A percentile compares a stretch with the other conserved stretches of the same genome.
phyloP scores from a whole-genome alignment of 2,888 invertebrate species.

The Tribolium freemani region DNA sequence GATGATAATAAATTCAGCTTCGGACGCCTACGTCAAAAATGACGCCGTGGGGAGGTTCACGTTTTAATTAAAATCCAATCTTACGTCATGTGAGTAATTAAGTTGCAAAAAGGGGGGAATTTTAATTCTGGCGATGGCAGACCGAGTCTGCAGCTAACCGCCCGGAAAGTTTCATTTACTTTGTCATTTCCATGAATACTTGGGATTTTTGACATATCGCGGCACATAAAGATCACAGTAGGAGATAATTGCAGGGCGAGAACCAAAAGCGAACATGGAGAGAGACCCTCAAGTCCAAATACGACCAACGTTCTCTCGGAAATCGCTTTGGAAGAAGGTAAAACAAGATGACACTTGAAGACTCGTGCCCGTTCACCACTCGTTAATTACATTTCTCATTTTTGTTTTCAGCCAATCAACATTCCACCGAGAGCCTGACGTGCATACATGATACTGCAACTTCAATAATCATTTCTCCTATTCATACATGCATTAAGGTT shows the following conservation, averaged over 20 bases:
- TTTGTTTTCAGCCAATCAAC: conserved; percentile 39
- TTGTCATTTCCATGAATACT: conserved; percentile 48
- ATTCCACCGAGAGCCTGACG: conserved; percentile 34
- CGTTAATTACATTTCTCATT: conserved; percentile 39
- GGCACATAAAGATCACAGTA: conserved; percentile 35
- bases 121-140: conserved; percentile 50
- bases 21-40: conserved; percentile 39
- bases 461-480: conserved; percentile 35
- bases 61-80: conserved; percentile 57
- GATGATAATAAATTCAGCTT: conserved; percentile 28
- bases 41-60: conserved; percentile 47
- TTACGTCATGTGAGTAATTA: conserved; percentile 55
- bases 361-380: conserved; percentile 24
- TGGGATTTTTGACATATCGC: conserved; percentile 41
- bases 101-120: conserved; percentile 49
- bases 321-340: background rate
- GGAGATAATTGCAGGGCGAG: conserved; percentile 24
- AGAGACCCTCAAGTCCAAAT: background rate
- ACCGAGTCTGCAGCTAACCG: conserved; percentile 37
- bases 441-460: conserved; percentile 42
- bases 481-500: conserved; percentile 35
- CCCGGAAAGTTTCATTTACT: conserved; percentile 47
- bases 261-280: background rate
- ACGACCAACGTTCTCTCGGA: background rate
- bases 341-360: background rate